Percentiles rank a stretch among this genome's conserved stretches.
Evolutionary conservation across 2,888 invertebrate species (phyloP).

Genomic region (Orchestes rusci): DNA sequence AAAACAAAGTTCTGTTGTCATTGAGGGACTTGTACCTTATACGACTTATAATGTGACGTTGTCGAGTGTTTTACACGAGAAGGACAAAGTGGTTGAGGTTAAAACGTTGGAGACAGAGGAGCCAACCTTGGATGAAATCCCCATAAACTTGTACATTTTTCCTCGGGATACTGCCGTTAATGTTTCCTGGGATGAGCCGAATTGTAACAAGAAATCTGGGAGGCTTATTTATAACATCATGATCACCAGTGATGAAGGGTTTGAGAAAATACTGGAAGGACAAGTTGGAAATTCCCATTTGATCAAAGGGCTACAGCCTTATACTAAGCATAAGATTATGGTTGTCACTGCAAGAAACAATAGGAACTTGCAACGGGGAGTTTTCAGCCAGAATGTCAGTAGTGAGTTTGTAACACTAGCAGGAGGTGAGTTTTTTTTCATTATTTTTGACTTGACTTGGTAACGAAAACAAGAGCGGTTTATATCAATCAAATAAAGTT

Average conservation of each 20-base stretch:
- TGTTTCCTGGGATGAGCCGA: slow-evolving; percentile 35
- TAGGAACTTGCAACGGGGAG: slow-evolving; percentile 26
- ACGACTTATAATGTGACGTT: slow-evolving; percentile 37
- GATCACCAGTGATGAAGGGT: slow-evolving; percentile 27
- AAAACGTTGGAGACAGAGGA: slow-evolving; percentile 36
- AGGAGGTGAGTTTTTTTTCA: slow-evolving; percentile 35
- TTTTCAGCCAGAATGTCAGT: slow-evolving; percentile 24
- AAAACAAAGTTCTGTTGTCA: slow-evolving; percentile 31
- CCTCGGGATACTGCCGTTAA: slow-evolving; percentile 29
- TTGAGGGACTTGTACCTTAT: slow-evolving; percentile 36
- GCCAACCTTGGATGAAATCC: slow-evolving; percentile 34
- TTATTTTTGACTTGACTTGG: background rate
- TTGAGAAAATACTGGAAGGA: slow-evolving; percentile 24
- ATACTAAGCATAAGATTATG: slow-evolving; percentile 33
- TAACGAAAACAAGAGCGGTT: too few relatives aligned
- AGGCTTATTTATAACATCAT: slow-evolving; percentile 32
- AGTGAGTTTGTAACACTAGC: slow-evolving; percentile 35
- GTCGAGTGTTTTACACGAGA: slow-evolving; percentile 34
- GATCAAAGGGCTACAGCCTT: slow-evolving; percentile 33
- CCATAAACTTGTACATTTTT: slow-evolving; percentile 32
- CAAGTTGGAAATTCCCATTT: slow-evolving; percentile 29
- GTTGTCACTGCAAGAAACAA: slow-evolving; percentile 33
- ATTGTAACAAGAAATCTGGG: slow-evolving; percentile 34
- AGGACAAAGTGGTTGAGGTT: slow-evolving; percentile 27
- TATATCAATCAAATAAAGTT: slow-evolving; percentile 3